phyloP scores from a whole-genome alignment of 2,888 invertebrate species.

The Caenorhabditis becei region DNA sequence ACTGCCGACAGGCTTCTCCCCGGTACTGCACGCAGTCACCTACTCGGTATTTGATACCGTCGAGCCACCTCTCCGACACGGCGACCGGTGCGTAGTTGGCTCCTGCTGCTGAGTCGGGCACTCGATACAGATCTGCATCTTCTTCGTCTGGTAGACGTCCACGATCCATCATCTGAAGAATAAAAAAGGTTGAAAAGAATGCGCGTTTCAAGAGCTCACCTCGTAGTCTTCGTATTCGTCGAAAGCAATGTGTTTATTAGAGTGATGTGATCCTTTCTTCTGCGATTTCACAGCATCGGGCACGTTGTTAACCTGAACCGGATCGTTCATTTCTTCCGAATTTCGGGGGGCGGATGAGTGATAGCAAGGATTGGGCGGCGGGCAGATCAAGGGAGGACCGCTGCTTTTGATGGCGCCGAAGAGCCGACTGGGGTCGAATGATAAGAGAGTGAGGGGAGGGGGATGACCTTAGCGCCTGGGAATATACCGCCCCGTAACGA shows the following conservation, averaged over 20 bases:
- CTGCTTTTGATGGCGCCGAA: constrained; percentile 31
- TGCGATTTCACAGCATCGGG: constrained; percentile 69
- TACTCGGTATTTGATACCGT: constrained; percentile 75
- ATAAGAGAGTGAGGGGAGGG: constrained; percentile 16
- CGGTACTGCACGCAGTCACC: constrained; percentile 80
- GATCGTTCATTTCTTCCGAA: constrained; percentile 5
- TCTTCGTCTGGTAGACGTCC: constrained; percentile 76
- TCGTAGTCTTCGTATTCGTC: constrained; percentile 79
- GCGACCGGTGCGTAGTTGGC: constrained; percentile 72
- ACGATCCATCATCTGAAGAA: constrained; percentile 68
- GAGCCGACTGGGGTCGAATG: constrained; percentile 5
- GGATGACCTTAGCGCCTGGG: neutral
- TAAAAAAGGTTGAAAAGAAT: neutral
- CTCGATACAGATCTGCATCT: constrained; percentile 71
- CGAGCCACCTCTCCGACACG: constrained; percentile 78
- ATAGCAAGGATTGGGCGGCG: neutral
- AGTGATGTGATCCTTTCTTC: constrained; percentile 54
- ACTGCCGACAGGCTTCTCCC: constrained; percentile 79
- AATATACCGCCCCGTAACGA: constrained; percentile 1
- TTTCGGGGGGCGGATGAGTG: neutral
- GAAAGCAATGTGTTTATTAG: constrained; percentile 55
- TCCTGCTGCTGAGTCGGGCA: constrained; percentile 78
- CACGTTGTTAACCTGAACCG: constrained; percentile 74
- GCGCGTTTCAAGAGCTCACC: constrained; percentile 28
- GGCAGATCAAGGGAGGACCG: constrained; percentile 15